Evolutionary conservation across 2,797 vertebrate species (phyloP).

Genomic region (Protonibea diacanthus): DNA sequence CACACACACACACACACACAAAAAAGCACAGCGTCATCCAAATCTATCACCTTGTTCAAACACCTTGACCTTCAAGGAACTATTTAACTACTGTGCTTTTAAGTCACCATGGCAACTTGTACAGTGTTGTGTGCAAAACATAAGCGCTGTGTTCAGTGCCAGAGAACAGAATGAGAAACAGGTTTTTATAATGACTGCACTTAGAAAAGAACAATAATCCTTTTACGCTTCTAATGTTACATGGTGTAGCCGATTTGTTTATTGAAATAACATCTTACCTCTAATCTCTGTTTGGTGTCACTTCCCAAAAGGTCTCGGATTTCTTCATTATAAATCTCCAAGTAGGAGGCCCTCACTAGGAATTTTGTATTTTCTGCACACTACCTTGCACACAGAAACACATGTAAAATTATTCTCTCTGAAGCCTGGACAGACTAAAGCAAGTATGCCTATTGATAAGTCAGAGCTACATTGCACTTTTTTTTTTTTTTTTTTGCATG

Average conservation of each 20-base stretch:
- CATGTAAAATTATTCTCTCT: background rate
- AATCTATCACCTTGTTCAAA: constrained; percentile 57
- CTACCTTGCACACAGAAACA: constrained; percentile 74
- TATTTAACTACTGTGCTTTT: constrained; percentile 9
- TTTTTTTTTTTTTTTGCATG: background rate
- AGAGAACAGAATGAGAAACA: constrained; percentile 3
- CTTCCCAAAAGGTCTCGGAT: constrained; percentile 89
- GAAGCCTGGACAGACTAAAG: background rate
- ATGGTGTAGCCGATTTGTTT: constrained; percentile 14
- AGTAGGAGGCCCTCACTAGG: constrained; percentile 90
- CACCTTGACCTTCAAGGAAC: constrained; percentile 39
- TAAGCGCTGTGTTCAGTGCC: background rate
- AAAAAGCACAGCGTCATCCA: constrained; percentile 23
- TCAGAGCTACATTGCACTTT: background rate
- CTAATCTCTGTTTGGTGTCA: constrained; percentile 92
- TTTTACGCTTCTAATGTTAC: constrained; percentile 19
- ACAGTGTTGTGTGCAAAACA: constrained; percentile 9
- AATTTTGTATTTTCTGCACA: constrained; percentile 93
- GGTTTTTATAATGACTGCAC: constrained; percentile 30
- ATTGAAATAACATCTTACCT: constrained; percentile 82
- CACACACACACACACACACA: constrained; percentile 4
- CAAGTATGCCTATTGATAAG: background rate
- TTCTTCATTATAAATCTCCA: constrained; percentile 95
- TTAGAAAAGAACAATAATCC: background rate
- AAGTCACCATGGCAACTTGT: constrained; percentile 52